Percentiles rank a stretch among this genome's conserved stretches.
Evolutionary conservation across 2,797 vertebrate genomes (phyloP).

Genomic region (Muscicapa striata): DNA sequence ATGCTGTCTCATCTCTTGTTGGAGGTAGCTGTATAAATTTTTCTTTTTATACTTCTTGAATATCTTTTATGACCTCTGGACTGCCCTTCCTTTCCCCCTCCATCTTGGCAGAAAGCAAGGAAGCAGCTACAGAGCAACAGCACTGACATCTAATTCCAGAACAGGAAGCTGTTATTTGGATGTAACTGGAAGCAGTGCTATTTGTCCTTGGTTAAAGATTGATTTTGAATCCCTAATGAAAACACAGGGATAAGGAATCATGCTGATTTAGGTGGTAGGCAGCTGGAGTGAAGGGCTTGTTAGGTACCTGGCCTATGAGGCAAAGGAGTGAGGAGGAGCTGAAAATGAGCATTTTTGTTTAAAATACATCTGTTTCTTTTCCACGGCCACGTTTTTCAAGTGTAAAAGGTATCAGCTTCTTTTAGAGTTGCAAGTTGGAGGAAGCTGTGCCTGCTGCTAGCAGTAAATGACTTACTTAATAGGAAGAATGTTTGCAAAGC

Average conservation of each 20-base stretch:
- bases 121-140: not conserved
- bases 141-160: not conserved
- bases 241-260: not conserved
- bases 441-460: constrained; percentile 44
- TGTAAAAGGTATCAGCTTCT: constrained; percentile 26
- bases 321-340: not conserved
- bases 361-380: constrained; percentile 45
- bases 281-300: not conserved
- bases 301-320: not conserved
- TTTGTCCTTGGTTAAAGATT: constrained; percentile 30
- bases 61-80: not conserved
- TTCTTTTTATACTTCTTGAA: not conserved
- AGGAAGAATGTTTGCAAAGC: constrained; percentile 44
- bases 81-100: not conserved
- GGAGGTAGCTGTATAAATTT: not conserved
- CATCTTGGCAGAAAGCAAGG: constrained; percentile 3
- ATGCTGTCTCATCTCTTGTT: not conserved
- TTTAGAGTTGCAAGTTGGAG: not conserved
- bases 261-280: not conserved
- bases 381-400: not conserved
- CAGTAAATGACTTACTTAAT: constrained; percentile 58
- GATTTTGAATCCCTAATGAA: constrained; percentile 5
- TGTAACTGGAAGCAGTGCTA: constrained; percentile 7
- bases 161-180: not conserved
- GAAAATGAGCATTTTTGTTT: not conserved